A percentile compares a stretch with the other conserved stretches of the same genome.
These are phyloP conservation scores for Streptopelia turtur DNA, from an alignment of 2,797 vertebrate genomes.

Conservation along the genomic window DNA sequence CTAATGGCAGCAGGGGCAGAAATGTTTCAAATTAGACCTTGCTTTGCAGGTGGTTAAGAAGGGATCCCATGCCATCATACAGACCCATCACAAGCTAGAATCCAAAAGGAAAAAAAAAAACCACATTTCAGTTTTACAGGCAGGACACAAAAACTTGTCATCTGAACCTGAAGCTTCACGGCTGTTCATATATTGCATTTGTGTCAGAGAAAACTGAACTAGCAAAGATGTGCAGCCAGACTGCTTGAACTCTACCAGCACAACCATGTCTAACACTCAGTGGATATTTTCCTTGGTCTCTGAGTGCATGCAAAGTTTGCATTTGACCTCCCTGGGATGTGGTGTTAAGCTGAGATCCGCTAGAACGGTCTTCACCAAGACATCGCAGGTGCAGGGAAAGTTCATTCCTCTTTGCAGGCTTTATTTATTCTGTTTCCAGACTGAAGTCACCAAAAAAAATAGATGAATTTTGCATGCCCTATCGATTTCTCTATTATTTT, in stretches of 20 bases:
- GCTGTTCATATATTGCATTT: accelerated
- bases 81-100: not conserved
- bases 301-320: not conserved
- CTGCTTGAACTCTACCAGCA: not conserved
- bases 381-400: not conserved
- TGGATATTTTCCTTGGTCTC: not conserved
- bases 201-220: not conserved
- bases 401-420: not conserved
- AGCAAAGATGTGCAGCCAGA: not conserved
- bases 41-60: conserved; percentile 37
- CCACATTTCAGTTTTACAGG: not conserved
- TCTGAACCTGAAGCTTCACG: not conserved
- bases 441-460: not conserved
- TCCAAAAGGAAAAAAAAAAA: conserved; percentile 5
- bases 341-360: not conserved
- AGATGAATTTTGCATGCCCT: not conserved
- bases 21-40: conserved; percentile 57
- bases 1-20: conserved; percentile 60
- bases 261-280: not conserved
- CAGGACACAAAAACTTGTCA: not conserved
- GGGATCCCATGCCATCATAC: not conserved
- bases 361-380: not conserved
- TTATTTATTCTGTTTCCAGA: conserved; percentile 11
- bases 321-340: not conserved
- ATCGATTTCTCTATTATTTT: not conserved